Base-by-base conservation (phyloP, 1,140 invertebrate species). In the Heliconius eleuchia region DNA sequence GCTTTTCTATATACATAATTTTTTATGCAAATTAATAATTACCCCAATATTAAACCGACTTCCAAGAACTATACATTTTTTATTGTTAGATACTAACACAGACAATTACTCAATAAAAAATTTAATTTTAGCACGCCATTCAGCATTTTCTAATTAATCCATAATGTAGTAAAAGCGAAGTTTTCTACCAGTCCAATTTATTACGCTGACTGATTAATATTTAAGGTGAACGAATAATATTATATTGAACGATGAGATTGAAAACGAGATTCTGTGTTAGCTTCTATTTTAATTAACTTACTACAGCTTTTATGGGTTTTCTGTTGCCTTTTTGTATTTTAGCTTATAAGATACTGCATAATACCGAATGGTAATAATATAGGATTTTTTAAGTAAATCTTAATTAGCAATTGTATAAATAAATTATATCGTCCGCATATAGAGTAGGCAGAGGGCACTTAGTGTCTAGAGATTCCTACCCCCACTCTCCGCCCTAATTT, bases 141-240 rank as follows among this genome's bases (percentile, higher is more conserved):
- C 71, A 71, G 71, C 71, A 71, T 7, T 71, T 71, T 39, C 71
- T 71, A 71, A 71, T 71, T 37, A 71, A 71, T 71, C 71, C 37
- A 34, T 71, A 71, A 71, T 71, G 71, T 71, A 37, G 70, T 71
- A 71, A 34, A 71, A 71, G 37, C 34, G 18, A 37, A 71, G 18
- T 71, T 71, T 39, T 13, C 71, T 19, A 39, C 71, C 30, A 37
- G 71, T 39, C 19, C 30, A 27, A 71, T 71, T 71, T 71, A 71
- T 39, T 71, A 71, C 30, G 71, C 71, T 71, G 71, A 71, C 71
- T 71, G 60, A 3, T 39, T 30, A 71, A 71, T 71, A 71, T 71
- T 37, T 7, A 30, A 71, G 27, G 55, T 57, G 55, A 57, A 57
- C 18, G 70, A 19, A 34, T 71, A 71, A 37, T 71, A 71, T 71